Conservation (phyloP, 2,888 invertebrate genomes). For the Agonopterix heracliana region DNA sequence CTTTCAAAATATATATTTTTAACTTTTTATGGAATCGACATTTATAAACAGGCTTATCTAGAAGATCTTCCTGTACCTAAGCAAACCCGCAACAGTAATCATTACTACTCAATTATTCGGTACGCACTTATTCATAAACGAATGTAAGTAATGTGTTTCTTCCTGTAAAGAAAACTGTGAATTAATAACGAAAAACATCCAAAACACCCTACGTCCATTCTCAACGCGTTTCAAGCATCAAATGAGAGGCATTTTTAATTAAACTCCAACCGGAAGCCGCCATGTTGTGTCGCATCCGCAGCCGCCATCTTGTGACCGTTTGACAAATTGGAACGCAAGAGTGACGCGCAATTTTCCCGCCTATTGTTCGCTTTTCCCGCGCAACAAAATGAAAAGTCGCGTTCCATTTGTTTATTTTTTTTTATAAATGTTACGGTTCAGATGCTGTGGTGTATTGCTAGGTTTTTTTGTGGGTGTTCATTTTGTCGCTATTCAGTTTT, state of each 20-base stretch:
- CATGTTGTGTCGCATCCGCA: slow-evolving; percentile 40
- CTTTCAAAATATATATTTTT: too few species aligned
- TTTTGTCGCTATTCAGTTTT: slow-evolving; percentile 49
- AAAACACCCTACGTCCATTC: too few species aligned
- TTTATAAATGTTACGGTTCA: slow-evolving; percentile 47
- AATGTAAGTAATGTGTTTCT: too few species aligned
- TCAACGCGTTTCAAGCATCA: slow-evolving; percentile 38
- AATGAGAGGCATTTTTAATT: slow-evolving; percentile 72
- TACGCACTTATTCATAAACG: too few species aligned
- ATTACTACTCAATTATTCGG: too few species aligned
- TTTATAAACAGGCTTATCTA: too few species aligned
- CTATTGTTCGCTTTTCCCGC: slow-evolving; percentile 71
- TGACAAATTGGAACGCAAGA: slow-evolving; percentile 75
- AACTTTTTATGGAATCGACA: too few species aligned
- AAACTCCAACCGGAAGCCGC: slow-evolving; percentile 62
- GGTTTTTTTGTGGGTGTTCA: slow-evolving; percentile 40
- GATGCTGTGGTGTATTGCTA: slow-evolving; percentile 23
- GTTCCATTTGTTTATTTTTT: slow-evolving; percentile 51
- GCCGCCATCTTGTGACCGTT: slow-evolving; percentile 71
- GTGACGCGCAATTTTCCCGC: slow-evolving; percentile 76
- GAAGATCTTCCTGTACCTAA: too few species aligned
- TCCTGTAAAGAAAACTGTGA: too few species aligned
- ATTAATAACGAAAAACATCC: too few species aligned
- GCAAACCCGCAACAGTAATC: too few species aligned
- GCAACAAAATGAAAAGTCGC: slow-evolving; percentile 74